Evolutionary conservation across 2,113 vertebrate genomes (phyloP), one percentile per base, ranked within the genome.

Genomic region (Esox niger): DNA sequence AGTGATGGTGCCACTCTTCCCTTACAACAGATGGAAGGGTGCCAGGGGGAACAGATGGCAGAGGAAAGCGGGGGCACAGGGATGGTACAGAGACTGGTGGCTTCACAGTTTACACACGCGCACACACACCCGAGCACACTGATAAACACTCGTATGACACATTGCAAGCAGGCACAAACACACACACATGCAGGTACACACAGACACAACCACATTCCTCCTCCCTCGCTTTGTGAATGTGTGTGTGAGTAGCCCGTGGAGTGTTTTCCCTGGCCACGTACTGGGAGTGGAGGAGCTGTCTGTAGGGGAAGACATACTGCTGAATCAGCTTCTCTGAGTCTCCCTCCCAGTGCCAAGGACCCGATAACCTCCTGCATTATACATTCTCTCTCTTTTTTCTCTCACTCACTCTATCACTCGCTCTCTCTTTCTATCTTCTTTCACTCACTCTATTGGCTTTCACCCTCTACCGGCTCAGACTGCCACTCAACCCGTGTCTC

Each of bases 31-130:
- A 46, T 47, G 80, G 75, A 71, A 20, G 5, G 78, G 56, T 85
- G 87, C 81, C 87, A 87, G 76, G 26, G 55, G 75, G 79, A 74
- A 76, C 85, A 87, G 87, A 87, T 84, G 85, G 82, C 64, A 66
- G 62, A 76, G 70, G 62, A 76, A 73, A 84, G 73, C 63, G 29
- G 69, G 77, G 68, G 47, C 74, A 15, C 7, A 46, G 54, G 29
- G 62, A 65, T 84, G 79, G 71, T 77, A 80, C 68, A 68, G 66
- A 73, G 75, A 74, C 29, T 32, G 31, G 23, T 56, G 13, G 49
- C 9, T 65, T 21, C 63, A 46, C 29, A 26, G 5, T 10, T 25
- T 2, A 6, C 25, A 46, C 62, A 17, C 35, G 6, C 4, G 7
- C 62, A 47, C 62, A 30, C 38, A 62, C 32, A 20, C 61, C 13